phyloP scores from a whole-genome alignment of 2,113 vertebrate genomes.

The Cephalopholis sonnerati region DNA sequence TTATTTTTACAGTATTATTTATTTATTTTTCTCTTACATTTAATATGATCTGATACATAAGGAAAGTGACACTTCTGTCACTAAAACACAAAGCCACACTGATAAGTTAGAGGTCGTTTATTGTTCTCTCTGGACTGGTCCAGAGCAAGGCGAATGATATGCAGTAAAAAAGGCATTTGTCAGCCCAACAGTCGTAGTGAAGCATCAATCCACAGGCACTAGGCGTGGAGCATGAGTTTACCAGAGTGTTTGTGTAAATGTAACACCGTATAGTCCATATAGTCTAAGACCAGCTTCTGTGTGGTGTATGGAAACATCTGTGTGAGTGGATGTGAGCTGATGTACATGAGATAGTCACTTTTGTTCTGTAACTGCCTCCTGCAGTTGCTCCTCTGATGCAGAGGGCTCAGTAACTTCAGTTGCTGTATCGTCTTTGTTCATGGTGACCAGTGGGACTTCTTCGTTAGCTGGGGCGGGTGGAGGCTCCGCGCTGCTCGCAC shows the following conservation, averaged over 20 bases:
- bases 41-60: neutral
- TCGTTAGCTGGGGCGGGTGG: slow-evolving; percentile 12
- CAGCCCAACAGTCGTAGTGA: slow-evolving; percentile 78
- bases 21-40: neutral
- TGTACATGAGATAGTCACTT: slow-evolving; percentile 79
- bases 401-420: slow-evolving; percentile 87
- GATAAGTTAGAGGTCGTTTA: slow-evolving; percentile 81
- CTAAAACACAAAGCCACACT: slow-evolving; percentile 12
- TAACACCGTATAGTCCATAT: slow-evolving; percentile 46
- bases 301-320: slow-evolving; percentile 46
- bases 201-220: slow-evolving; percentile 81
- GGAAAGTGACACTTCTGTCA: neutral
- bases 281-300: slow-evolving; percentile 85
- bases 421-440: slow-evolving; percentile 49
- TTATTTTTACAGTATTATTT: neutral
- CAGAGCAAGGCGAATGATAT: slow-evolving; percentile 81
- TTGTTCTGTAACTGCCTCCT: slow-evolving; percentile 86
- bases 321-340: slow-evolving; percentile 34
- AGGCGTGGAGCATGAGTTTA: slow-evolving; percentile 63
- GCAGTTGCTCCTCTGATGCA: slow-evolving; percentile 88
- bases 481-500: slow-evolving; percentile 12
- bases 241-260: slow-evolving; percentile 57
- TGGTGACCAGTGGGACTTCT: slow-evolving; percentile 50
- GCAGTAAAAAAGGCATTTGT: slow-evolving; percentile 81
- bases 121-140: slow-evolving; percentile 76